Conservation (phyloP, 1,140 invertebrate species). For the Scaptomyza graminum region DNA sequence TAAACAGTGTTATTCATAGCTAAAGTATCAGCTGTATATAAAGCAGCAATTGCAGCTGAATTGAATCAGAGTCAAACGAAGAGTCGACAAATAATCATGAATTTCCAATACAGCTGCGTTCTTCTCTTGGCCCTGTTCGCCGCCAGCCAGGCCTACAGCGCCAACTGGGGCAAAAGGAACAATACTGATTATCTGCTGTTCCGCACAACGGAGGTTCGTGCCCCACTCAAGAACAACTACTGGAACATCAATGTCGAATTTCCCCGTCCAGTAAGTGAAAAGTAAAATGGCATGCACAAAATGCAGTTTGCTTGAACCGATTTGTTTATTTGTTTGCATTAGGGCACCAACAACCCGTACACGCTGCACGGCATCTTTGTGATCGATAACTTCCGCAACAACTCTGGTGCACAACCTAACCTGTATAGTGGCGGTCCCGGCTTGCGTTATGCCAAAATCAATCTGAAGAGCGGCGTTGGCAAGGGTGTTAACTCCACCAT, state of each 20-base stretch:
- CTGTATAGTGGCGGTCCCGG: constrained; percentile 64
- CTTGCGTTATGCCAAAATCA: constrained; percentile 47
- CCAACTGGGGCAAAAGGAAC: constrained; percentile 58
- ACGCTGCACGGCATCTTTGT: constrained; percentile 59
- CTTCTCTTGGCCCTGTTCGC: constrained; percentile 61
- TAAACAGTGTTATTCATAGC: constrained; percentile 43
- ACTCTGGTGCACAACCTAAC: constrained; percentile 55
- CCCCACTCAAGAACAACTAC: constrained; percentile 62
- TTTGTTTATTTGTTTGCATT: background rate
- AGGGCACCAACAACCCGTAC: constrained; percentile 52
- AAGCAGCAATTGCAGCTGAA: constrained; percentile 5
- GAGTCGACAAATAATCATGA: constrained; percentile 27
- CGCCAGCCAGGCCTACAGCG: constrained; percentile 53
- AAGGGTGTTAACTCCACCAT: constrained; percentile 70
- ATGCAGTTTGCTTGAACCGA: background rate
- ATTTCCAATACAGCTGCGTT: constrained; percentile 55
- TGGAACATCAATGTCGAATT: constrained; percentile 60
- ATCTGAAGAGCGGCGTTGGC: constrained; percentile 53
- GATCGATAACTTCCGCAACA: constrained; percentile 75
- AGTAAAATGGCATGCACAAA: background rate
- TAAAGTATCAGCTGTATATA: constrained; percentile 43
- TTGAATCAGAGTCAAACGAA: constrained; percentile 23
- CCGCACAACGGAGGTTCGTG: constrained; percentile 54
- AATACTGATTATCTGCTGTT: constrained; percentile 53
- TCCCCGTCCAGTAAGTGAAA: constrained; percentile 59